Evolutionary conservation across 2,888 invertebrate species (phyloP).

Genomic region (Epinotia brunnichana): DNA sequence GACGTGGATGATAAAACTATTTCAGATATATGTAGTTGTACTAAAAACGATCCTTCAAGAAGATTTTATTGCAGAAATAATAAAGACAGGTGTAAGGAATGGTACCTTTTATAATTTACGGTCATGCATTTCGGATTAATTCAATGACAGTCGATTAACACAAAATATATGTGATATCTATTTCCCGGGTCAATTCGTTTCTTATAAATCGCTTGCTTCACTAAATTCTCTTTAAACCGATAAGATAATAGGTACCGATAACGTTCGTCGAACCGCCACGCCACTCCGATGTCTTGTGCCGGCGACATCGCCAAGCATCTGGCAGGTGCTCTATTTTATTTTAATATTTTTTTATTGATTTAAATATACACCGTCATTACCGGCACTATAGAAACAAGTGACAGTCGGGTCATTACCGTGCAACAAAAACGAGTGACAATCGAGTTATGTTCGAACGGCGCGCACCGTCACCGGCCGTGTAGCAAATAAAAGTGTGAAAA

Average conservation of each 20-base stretch:
- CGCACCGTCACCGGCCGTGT: slow-evolving; percentile 17
- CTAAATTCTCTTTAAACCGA: slow-evolving; percentile 60
- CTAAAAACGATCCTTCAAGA: not conserved
- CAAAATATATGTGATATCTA: slow-evolving; percentile 4
- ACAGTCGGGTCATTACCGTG: slow-evolving; percentile 24
- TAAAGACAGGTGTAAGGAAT: not conserved
- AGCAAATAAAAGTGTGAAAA: slow-evolving; percentile 27
- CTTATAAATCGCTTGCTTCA: slow-evolving; percentile 50
- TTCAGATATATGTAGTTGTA: not conserved
- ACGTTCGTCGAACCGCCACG: slow-evolving; percentile 42
- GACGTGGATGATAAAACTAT: not conserved
- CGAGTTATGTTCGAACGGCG: not conserved
- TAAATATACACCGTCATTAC: not conserved
- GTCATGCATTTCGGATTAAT: not conserved
- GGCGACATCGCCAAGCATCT: slow-evolving; percentile 65
- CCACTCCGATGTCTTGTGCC: slow-evolving; percentile 69
- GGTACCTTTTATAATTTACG: not conserved
- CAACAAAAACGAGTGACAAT: slow-evolving; percentile 27
- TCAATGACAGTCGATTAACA: not conserved
- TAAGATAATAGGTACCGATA: slow-evolving; percentile 62
- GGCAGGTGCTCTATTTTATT: slow-evolving; percentile 60
- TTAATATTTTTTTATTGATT: not conserved
- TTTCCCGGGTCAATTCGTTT: slow-evolving; percentile 19
- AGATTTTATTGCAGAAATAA: not conserved
- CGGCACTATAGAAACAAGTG: slow-evolving; percentile 11